These are phyloP conservation scores for Leptinotarsa texana DNA, from an alignment of 1,140 invertebrate species.

Conservation along the genomic window DNA sequence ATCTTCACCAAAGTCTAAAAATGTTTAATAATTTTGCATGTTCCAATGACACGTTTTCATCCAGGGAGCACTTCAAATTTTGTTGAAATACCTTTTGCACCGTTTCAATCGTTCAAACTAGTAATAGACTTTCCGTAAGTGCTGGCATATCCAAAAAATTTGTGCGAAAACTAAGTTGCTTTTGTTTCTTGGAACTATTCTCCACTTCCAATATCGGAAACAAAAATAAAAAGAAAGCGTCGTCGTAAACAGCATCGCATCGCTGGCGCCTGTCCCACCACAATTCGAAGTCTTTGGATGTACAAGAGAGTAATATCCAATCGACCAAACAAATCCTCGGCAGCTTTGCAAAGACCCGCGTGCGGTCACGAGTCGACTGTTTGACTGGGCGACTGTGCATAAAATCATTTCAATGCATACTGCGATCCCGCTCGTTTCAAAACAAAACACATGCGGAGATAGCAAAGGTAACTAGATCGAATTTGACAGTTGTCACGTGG, in stretches of 20 bases:
- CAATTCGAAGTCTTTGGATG: conserved; percentile 42
- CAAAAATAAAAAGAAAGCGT: conserved; percentile 11
- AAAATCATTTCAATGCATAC: conserved; percentile 56
- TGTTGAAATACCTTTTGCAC: too few relatives aligned
- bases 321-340: conserved; percentile 43
- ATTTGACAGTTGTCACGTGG: conserved; percentile 56
- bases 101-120: too few relatives aligned
- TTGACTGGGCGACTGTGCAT: conserved; percentile 49
- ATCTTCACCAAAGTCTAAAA: too few relatives aligned
- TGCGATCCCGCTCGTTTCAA: conserved; percentile 55
- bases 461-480: conserved; percentile 55
- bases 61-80: too few relatives aligned
- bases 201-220: conserved; percentile 5
- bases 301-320: conserved; percentile 52
- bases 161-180: not conserved
- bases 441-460: conserved; percentile 57
- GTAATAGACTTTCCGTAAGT: too few relatives aligned
- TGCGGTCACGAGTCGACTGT: conserved; percentile 10
- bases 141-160: too few relatives aligned
- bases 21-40: too few relatives aligned
- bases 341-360: not conserved
- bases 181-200: not conserved
- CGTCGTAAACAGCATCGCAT: conserved; percentile 31
- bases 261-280: conserved; percentile 49
- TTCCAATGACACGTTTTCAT: too few relatives aligned